Base-by-base conservation (phyloP, 2,113 vertebrate species). In the Ammospiza nelsoni region DNA sequence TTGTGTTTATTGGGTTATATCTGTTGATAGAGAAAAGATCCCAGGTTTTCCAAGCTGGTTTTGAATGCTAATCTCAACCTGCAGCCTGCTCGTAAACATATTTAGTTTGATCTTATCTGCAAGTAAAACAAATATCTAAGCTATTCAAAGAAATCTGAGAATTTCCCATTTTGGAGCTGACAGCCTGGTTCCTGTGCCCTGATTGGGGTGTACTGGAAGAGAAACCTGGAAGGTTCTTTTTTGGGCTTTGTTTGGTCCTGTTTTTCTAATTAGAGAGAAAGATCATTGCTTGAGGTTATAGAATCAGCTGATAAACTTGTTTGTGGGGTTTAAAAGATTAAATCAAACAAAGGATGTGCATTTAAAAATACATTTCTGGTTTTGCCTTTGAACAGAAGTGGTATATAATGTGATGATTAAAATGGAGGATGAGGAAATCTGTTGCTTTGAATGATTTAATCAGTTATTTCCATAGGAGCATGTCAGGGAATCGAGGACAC, bases 361-460 rank as follows among this genome's bases (percentile, higher is more conserved):
- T 67, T 86, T 83, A 89, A 86, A 95, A 86, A 71, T 31, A 21
- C 58, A 86, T 44, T 84, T 90, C 52, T 92, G 49, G 51, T 27
- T 96, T 88, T 75, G 51, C 49, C 25, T 90, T 93, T 63, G 24
- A 86, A 63, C 48, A 51, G 69, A 43, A 82, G 28, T 37, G 61
- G 62, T 92, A 28, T 81, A 59, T 95, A 85, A 91, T 61, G n/a
- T 68, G 68, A n/a, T 74, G 52, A 95, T 95, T 93, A 88, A 94
- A 88, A 95, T 78, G 57, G 78, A 93, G 65, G 76, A 86, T 61
- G 48, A 92, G 44, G 82, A 95, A 91, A 90, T 92, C 73, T 19
- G 3, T 88, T 78, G 39, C 79, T 94, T 81, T 86, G 48, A 89
- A 92, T 7, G 4, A 76, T 67, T 89, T 95, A 78, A 96, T 88